Base-by-base conservation (phyloP, 2,797 vertebrate species). In the Labeo calbasu region DNA sequence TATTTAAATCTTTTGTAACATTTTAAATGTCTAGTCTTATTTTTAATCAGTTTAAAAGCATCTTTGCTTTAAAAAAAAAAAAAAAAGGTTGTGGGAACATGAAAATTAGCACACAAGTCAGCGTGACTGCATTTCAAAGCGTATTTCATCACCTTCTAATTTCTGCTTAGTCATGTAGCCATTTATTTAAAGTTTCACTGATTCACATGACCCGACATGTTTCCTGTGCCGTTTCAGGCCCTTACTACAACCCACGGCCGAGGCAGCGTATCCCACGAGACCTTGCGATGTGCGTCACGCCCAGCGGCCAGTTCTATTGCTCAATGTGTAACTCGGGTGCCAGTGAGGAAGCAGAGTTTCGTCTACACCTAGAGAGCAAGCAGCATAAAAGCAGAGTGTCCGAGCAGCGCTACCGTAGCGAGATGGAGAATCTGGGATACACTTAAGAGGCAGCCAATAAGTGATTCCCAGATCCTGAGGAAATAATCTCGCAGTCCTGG, bases 361-460 rank as follows among this genome's bases (percentile, higher is more conserved):
- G 98, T 57, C 96, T 98, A 90, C 98, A 99, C 90, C 94, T 99
- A 89, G 98, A 99, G 92, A 99, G 98, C 96, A 99, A 99, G 87
- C 97, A 97, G 89, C 98, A 99, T 92, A 99, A 99, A 90, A 98
- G 98, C 91, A 97, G 98, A 92, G 97, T 99, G 92, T 99, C 98
- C 0, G 98, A 99, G 88, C 94, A 98, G 87, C 96, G 98, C 72
- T 99, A 99, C 89, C 94, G 97, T 88, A 98, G 92, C 0, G 98
- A 99, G 94, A 99, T 99, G 98, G 97, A 99, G 92, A 98, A 96
- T 89, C 96, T 99, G 76, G 98, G 98, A 72, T 99, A 99, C 15
- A 95, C 97, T 91, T 98, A 98, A 91, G 86, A 89, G 81, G 10
- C 46, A 71, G 12, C 66, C 36, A 15, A 32, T 23, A 1, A 46